A percentile compares a stretch with the other conserved stretches of the same genome.
Evolutionary conservation across 2,797 vertebrate species (phyloP).

Genomic region (Eulemur coronatus): DNA sequence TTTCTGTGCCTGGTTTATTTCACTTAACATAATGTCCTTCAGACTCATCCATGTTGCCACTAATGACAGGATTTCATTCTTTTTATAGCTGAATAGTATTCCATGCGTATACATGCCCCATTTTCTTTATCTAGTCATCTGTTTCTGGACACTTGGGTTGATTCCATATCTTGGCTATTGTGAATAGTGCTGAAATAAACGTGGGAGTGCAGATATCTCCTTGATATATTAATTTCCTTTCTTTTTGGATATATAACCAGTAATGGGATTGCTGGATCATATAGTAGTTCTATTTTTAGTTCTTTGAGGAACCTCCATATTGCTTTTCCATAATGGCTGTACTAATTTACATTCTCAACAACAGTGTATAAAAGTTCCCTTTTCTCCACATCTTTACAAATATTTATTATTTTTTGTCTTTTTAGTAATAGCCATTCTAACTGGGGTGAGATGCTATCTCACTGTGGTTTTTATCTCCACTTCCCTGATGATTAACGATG

Average conservation of each 20-base stretch:
- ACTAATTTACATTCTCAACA: not conserved
- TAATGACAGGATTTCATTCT: not conserved
- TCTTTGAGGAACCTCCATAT: not conserved
- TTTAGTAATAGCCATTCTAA: not conserved
- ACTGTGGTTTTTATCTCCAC: not conserved
- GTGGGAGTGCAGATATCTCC: not conserved
- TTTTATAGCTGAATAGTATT: too few relatives aligned
- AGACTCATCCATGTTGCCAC: not conserved
- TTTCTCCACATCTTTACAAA: not conserved
- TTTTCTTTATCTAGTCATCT: not conserved
- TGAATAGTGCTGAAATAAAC: not conserved
- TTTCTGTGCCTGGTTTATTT: not conserved
- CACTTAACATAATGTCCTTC: not conserved
- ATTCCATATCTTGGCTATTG: not conserved
- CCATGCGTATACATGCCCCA: not conserved
- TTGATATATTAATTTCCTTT: not conserved
- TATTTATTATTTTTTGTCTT: not conserved
- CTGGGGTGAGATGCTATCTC: not conserved
- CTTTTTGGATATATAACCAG: not conserved
- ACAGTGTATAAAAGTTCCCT: not conserved
- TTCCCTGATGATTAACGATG: not conserved
- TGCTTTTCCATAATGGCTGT: not conserved
- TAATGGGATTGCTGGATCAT: not conserved
- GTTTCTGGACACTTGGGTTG: not conserved
- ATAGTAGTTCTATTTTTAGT: not conserved